Evolutionary conservation across 2,888 invertebrate species (phyloP).

Genomic region (Pseudococcus viburni): DNA sequence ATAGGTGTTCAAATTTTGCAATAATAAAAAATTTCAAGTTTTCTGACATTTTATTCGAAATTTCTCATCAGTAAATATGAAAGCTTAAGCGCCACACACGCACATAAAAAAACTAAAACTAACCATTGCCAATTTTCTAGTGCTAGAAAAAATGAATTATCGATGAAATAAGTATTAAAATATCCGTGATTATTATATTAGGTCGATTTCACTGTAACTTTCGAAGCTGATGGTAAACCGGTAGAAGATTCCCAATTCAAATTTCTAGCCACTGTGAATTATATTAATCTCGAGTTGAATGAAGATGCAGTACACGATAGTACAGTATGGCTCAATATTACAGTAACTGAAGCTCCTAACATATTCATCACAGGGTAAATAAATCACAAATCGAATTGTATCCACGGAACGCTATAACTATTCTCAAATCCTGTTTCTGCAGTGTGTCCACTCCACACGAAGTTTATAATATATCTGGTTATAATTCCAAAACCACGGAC

Average conservation of each 20-base stretch:
- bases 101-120: no score
- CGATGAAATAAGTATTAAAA: no score
- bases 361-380: neutral
- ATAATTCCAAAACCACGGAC: neutral
- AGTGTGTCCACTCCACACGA: no score
- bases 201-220: neutral
- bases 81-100: no score
- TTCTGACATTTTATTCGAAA: no score
- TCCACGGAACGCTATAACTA: neutral
- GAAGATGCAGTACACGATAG: neutral
- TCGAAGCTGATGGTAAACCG: neutral
- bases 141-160: no score
- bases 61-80: no score
- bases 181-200: neutral
- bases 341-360: neutral
- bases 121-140: no score
- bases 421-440: neutral
- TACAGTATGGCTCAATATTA: neutral
- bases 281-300: neutral
- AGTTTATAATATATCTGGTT: no score
- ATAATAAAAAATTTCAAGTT: no score
- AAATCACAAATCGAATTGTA: neutral
- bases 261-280: constrained; percentile 67
- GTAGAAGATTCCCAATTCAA: neutral
- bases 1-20: no score